Evolutionary conservation across 2,113 vertebrate genomes (phyloP), one percentile per base, ranked within the genome.

Genomic region (Cottus gobio): DNA sequence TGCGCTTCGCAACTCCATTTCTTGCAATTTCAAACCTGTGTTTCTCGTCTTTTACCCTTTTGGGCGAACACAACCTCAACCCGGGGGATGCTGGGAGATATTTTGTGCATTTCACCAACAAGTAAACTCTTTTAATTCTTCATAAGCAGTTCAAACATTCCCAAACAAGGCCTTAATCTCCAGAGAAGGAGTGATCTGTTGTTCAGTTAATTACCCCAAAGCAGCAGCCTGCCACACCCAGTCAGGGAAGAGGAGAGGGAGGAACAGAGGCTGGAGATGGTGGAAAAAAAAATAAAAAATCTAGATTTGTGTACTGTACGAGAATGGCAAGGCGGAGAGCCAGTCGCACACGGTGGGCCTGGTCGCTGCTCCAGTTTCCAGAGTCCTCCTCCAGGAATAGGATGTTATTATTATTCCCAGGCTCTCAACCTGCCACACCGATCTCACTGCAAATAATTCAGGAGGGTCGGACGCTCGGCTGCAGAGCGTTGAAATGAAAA

Each of bases 321-420:
- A 82, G 87, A 85, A 89, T 44, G 71, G 63, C 69, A 68, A 66
- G 44, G 56, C 15, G 18, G 11, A 50, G 71, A 64, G 48, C 67
- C 77, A 75, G 80, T 87, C 5, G 31, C 62, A 76, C 74, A 79
- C 79, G 74, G 87, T 67, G 66, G 76, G 71, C 37, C 42, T 30
- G 63, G 69, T 20, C 48, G 66, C 31, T 54, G 72, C n/a, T 10
- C 44, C 36, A 56, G 44, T 60, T 71, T 67, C 56, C 77, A 80
- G 58, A 87, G 69, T 20, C 36, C 24, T 82, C 30, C 52, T 77
- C 73, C 84, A 81, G 74, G 90, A 88, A 90, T 80, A 89, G 79
- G 72, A 71, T 70, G 48, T 86, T 83, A 20, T 86, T 83, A 68
- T 79, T 69, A 65, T 79, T 87, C 71, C 63, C 68, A 39, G 65